These are phyloP conservation scores for Diaprepes abbreviatus DNA, from an alignment of 2,888 invertebrate genomes.

Conservation along the genomic window DNA sequence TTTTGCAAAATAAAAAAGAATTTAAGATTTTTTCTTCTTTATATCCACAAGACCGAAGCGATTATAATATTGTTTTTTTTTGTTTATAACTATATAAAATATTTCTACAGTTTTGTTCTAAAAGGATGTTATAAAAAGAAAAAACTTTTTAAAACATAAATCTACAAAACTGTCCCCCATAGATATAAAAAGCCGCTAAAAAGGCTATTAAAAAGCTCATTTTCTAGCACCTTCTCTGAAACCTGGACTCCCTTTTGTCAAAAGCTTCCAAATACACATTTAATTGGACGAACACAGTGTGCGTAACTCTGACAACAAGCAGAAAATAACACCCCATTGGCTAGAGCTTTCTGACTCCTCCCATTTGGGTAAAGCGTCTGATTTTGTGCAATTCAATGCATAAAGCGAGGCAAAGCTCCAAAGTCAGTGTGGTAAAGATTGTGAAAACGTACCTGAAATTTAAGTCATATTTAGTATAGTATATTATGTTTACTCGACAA, in stretches of 20 bases:
- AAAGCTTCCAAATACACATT: conserved; percentile 7
- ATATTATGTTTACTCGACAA: too few species aligned
- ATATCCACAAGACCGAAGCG: too few species aligned
- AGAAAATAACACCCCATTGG: conserved; percentile 48
- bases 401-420: conserved; percentile 2
- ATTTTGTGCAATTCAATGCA: conserved; percentile 51
- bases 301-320: conserved; percentile 26
- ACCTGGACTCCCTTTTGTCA: conserved; percentile 7
- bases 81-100: too few species aligned
- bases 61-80: too few species aligned
- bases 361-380: conserved; percentile 49
- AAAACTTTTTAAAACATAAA: too few species aligned
- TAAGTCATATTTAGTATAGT: too few species aligned
- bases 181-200: conserved; percentile 19
- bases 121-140: too few species aligned
- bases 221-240: conserved; percentile 5
- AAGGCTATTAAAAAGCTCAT: conserved; percentile 22
- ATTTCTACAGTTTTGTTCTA: too few species aligned
- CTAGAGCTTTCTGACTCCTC: conserved; percentile 48
- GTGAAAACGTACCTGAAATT: too few species aligned
- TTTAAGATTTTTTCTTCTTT: too few species aligned
- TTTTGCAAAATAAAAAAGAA: too few species aligned
- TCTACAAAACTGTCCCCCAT: background rate
- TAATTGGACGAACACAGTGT: conserved; percentile 17
- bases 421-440: background rate